A percentile compares a stretch with the other conserved stretches of the same genome.
Conservation (phyloP, 1,140 invertebrate genomes). For the Danaus plexippus region DNA sequence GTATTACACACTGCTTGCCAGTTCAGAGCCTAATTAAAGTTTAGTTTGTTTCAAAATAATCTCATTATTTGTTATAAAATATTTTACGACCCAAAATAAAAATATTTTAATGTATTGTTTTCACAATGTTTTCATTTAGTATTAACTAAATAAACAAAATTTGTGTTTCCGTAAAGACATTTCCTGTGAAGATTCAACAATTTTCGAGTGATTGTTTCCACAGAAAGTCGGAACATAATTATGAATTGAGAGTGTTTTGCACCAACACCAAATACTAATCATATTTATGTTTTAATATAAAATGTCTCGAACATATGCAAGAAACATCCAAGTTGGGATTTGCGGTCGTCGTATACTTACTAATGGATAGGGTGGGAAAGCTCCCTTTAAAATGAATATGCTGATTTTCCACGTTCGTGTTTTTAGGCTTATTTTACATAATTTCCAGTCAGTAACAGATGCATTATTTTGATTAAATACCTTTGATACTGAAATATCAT, state of each 20-base stretch:
- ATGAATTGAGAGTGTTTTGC: no score
- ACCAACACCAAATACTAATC: no score
- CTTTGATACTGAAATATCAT: not conserved
- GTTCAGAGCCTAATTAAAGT: no score
- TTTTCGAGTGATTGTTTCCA: no score
- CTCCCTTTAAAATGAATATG: constrained; percentile 62
- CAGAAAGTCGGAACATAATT: no score
- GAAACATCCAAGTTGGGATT: constrained; percentile 45
- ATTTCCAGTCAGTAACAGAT: constrained; percentile 60
- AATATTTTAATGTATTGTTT: constrained; percentile 21
- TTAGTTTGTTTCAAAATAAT: no score
- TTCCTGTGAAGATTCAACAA: no score
- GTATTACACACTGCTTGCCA: no score
- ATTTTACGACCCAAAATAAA: no score
- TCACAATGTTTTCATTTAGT: constrained; percentile 30
- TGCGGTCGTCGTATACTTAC: constrained; percentile 47
- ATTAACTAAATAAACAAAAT: not conserved
- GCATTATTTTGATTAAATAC: constrained; percentile 52
- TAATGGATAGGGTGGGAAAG: constrained; percentile 56
- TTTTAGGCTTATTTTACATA: constrained; percentile 66
- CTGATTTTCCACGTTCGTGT: constrained; percentile 56
- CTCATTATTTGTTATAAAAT: no score
- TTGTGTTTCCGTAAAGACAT: no score
- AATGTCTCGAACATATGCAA: constrained; percentile 53
- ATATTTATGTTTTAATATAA: constrained; percentile 18